Evolutionary conservation across 2,797 vertebrate species (phyloP).

Genomic region (Sphenopsis melanotis): DNA sequence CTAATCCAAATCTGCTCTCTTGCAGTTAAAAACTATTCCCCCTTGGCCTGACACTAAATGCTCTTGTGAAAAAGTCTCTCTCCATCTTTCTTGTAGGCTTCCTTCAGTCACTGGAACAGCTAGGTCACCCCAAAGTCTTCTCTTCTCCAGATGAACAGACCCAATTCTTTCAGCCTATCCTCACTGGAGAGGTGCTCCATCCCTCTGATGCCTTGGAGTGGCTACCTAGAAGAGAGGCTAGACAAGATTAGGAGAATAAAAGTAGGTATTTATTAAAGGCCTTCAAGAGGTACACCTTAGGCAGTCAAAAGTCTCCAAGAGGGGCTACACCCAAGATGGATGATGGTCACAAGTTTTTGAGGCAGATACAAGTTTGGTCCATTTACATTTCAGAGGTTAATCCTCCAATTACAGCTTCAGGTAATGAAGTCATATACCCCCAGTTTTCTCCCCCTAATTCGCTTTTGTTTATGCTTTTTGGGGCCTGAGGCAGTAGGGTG

Average conservation of each 20-base stretch:
- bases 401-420: not conserved
- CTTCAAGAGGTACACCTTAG: not conserved
- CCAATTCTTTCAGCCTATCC: not conserved
- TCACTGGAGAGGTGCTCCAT: not conserved
- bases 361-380: not conserved
- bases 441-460: not conserved
- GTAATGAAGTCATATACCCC: not conserved
- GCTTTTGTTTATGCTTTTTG: not conserved
- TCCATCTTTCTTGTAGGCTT: not conserved
- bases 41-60: not conserved
- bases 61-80: not conserved
- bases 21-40: not conserved
- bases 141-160: not conserved
- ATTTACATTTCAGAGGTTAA: not conserved
- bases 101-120: not conserved
- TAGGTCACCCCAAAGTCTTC: not conserved
- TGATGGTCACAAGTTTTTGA: accelerated
- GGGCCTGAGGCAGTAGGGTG: not conserved
- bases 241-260: not conserved
- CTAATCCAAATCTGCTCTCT: not conserved
- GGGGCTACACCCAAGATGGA: too few species aligned
- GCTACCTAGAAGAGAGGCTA: not conserved
- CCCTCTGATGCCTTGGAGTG: not conserved
- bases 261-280: not conserved
- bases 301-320: not conserved